Evolutionary conservation across 2,797 vertebrate species (phyloP).

Genomic region (Cephalopachus bancanus): DNA sequence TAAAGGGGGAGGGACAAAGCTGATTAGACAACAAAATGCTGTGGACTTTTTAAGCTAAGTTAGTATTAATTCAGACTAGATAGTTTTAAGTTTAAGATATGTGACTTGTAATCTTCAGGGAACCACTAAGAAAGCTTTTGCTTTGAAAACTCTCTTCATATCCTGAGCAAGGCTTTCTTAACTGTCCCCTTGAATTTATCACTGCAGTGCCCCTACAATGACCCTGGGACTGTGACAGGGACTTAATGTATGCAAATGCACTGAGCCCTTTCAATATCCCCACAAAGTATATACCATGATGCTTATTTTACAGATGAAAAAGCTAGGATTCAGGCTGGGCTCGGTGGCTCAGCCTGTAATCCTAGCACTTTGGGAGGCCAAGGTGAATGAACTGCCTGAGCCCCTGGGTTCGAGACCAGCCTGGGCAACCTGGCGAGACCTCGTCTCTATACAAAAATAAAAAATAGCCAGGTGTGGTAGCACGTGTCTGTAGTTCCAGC

Average conservation of each 20-base stretch:
- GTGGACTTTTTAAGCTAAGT: neutral
- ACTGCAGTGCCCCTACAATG: neutral
- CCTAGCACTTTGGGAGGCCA: too few relatives aligned
- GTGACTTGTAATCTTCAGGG: neutral
- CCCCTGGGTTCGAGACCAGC: too few relatives aligned
- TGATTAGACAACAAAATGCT: neutral
- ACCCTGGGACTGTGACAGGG: neutral
- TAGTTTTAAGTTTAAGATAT: neutral
- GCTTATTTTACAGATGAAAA: constrained; percentile 9
- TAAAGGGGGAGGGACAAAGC: neutral
- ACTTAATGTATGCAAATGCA: neutral
- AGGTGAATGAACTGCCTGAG: too few relatives aligned
- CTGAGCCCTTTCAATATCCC: constrained; percentile 13
- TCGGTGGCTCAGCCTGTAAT: too few relatives aligned
- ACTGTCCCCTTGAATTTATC: neutral
- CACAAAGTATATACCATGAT: neutral
- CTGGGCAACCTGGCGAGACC: too few relatives aligned
- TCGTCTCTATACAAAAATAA: too few relatives aligned
- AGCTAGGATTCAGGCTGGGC: neutral
- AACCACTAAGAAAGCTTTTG: constrained; percentile 31
- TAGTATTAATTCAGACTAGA: constrained; percentile 26
- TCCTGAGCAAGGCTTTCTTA: constrained; percentile 28
- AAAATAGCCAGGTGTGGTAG: too few relatives aligned
- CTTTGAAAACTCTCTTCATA: constrained; percentile 43
- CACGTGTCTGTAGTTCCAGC: too few relatives aligned